Evolutionary conservation across 2,888 invertebrate genomes (phyloP), one percentile per base, ranked within the genome.

Genomic region (Spodoptera picta): DNA sequence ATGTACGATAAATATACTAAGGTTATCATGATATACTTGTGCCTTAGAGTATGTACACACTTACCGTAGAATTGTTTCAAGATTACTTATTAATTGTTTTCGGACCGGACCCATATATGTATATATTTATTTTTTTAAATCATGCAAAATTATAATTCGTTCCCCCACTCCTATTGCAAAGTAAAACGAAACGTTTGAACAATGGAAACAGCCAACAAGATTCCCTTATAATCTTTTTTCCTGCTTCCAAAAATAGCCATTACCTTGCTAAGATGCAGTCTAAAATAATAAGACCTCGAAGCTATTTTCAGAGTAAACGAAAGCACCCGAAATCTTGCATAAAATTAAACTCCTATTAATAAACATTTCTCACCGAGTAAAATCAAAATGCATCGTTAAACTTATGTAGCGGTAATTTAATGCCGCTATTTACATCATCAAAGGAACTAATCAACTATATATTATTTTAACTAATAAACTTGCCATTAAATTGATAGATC

Each of bases 361-460:
- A 12, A 41, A 24, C 24, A 24, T 43, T 27, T 2, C 24, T 9
- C 9, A 0, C 19, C 1, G 19, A 1, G 1, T 6, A 31, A 31
- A 41, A 53, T 53, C 7, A 3, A 43, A 41, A 41, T 14, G 27
- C 4, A 10, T 31, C 9, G n/a, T 3, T 31, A n/a, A 11, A 2
- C 48, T 44, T 73, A 69, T 68, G 56, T 73, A 7, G 10, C 19
- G 0, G 61, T 53, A 12, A 54, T 53, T 57, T 73, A 68, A 73
- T 61, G n/a, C n/a, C 27, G 31, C 11, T 44, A 47, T 47, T 55
- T 27, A 57, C 49, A 52, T 43, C 43, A 69, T 65, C 60, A 60
- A 60, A 60, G 31, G 24, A 69, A 75, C 49, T 47, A 60, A 57
- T 69, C 44, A 50, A 46, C 42, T 41, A 50, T 36, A 24, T 53